Conservation (phyloP, 2,888 invertebrate species). For the Pollenia angustigena region DNA sequence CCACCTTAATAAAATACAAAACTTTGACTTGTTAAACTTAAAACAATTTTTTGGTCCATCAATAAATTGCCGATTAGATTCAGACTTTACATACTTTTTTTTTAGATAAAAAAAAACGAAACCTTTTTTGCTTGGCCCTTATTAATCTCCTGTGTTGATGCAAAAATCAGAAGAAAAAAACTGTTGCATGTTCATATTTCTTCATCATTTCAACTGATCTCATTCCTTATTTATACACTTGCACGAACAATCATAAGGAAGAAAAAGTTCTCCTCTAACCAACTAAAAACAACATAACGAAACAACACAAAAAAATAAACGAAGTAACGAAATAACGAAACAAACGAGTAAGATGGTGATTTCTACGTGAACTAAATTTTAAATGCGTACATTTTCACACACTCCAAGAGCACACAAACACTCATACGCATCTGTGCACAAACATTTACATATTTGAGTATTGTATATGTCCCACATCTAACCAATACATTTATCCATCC, state of each 20-base stretch:
- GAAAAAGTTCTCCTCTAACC: slow-evolving; percentile 11
- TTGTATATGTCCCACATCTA: slow-evolving; percentile 9
- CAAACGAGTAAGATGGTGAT: slow-evolving; percentile 53
- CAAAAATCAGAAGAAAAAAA: background rate
- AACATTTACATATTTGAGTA: background rate
- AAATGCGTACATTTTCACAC: slow-evolving; percentile 45
- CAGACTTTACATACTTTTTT: too few species aligned
- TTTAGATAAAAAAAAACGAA: too few species aligned
- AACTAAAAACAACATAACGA: slow-evolving; percentile 8
- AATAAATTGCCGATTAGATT: too few species aligned
- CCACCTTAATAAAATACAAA: too few species aligned
- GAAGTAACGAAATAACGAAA: slow-evolving; percentile 33
- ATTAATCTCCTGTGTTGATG: too few species aligned
- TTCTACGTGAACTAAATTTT: slow-evolving; percentile 63
- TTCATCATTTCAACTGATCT: background rate
- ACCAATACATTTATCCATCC: slow-evolving; percentile 46
- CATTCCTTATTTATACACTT: slow-evolving; percentile 1
- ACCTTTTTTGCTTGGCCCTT: too few species aligned
- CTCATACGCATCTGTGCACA: background rate
- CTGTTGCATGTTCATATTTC: too few species aligned
- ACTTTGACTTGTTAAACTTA: too few species aligned
- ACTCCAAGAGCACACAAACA: background rate
- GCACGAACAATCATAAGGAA: slow-evolving; percentile 4
- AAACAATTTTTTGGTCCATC: too few species aligned
- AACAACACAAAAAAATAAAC: background rate